Evolutionary conservation across 2,797 vertebrate genomes (phyloP).

Genomic region (Myripristis murdjan): DNA sequence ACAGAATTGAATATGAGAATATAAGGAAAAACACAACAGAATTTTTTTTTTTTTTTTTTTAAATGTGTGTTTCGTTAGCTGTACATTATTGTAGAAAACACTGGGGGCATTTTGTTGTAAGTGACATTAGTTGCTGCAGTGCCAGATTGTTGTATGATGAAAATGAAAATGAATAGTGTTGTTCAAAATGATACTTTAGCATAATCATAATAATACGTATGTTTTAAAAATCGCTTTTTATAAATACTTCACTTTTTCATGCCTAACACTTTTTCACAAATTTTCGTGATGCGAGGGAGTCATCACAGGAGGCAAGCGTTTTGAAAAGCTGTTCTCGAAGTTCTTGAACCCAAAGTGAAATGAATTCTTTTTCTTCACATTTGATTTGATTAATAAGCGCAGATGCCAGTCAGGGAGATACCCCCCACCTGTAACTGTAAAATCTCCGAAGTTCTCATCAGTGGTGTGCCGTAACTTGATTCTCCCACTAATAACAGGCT

Average conservation of each 20-base stretch:
- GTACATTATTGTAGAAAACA: neutral
- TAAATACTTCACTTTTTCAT: constrained; percentile 7
- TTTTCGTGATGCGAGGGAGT: constrained; percentile 1
- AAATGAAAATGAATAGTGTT: neutral
- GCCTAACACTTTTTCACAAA: neutral
- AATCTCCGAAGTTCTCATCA: constrained; percentile 74
- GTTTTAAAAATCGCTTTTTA: neutral
- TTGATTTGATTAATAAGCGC: constrained; percentile 45
- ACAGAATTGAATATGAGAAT: neutral
- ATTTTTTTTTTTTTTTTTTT: no score
- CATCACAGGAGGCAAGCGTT: constrained; percentile 17
- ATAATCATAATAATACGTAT: no score
- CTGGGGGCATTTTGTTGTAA: neutral
- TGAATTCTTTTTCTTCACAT: constrained; percentile 30
- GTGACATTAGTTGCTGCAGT: neutral
- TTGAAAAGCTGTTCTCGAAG: neutral
- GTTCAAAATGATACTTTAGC: no score
- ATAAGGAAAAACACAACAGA: neutral
- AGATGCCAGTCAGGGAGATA: constrained; percentile 52
- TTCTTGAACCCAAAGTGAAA: constrained; percentile 28
- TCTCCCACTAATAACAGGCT: constrained; percentile 85
- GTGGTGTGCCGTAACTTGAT: constrained; percentile 80
- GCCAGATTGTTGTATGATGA: neutral
- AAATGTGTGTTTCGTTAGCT: no score
- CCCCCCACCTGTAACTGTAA: constrained; percentile 73